Evolutionary conservation across 2,888 invertebrate species (phyloP).

Genomic region (Drosophila gaucha): DNA sequence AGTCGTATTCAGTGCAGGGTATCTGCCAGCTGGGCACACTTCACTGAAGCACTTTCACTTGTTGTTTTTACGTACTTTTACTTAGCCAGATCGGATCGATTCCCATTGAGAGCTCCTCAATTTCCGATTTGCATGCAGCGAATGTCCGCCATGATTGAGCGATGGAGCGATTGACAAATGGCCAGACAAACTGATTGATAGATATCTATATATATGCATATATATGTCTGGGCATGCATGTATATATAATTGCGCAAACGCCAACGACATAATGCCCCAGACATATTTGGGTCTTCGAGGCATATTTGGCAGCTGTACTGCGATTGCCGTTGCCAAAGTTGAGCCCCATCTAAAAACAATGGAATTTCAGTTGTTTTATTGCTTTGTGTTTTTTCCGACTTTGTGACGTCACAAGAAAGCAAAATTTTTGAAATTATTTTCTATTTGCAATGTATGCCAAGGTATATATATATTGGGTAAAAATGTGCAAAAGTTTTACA

Average conservation of each 20-base stretch:
- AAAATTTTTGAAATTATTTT: not conserved
- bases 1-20: not conserved
- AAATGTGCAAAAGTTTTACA: slow-evolving; percentile 1
- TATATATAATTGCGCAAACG: slow-evolving; percentile 30
- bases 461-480: not conserved
- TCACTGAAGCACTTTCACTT: not conserved
- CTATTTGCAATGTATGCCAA: not conserved
- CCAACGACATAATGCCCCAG: slow-evolving; percentile 34
- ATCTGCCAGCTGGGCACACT: not conserved
- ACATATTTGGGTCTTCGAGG: slow-evolving; percentile 40
- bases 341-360: slow-evolving; percentile 13
- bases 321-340: slow-evolving; percentile 49
- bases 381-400: too few species aligned
- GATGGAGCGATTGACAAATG: slow-evolving; percentile 25
- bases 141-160: slow-evolving; percentile 31
- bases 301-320: slow-evolving; percentile 47
- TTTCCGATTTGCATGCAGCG: slow-evolving; percentile 46
- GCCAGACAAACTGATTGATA: not conserved
- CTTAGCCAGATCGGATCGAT: slow-evolving; percentile 17
- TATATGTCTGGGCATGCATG: not conserved
- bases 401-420: slow-evolving; percentile 6
- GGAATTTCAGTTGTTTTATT: slow-evolving; percentile 21
- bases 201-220: not conserved
- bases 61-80: slow-evolving; percentile 10
- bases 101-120: slow-evolving; percentile 33